Evolutionary conservation across 1,140 invertebrate genomes (phyloP), one percentile per base, ranked within the genome.

Genomic region (Drosophila yakuba): DNA sequence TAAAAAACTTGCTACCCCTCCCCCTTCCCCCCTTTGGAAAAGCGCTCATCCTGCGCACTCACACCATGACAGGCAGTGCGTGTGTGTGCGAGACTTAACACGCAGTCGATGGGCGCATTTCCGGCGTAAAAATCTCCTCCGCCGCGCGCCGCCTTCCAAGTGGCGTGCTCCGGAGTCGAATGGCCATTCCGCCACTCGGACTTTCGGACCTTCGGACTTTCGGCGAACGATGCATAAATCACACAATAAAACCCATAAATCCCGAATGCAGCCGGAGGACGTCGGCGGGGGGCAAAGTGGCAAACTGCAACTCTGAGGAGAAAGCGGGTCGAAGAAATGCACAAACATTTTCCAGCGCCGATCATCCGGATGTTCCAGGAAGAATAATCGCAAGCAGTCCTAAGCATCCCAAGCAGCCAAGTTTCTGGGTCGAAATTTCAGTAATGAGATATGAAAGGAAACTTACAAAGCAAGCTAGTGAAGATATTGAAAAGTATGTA

Each of bases 241-340:
- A 88, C 79, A 89, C 77, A 89, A 88, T 84, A 88, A 88, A 88
- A 89, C 84, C 84, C 84, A 88, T 88, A 88, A 88, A 88, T 88
- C 89, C 79, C 59, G 83, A 69, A 74, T 84, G 84, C 83, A 89
- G 72, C 52, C 17, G 17, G 17, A 63, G 69, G 61, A 71, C 83
- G 76, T 73, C 41, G 61, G 38, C 35, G n/a, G 47, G 45, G 39
- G 20, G 50, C 28, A 2, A 20, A 17, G 41, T 61, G 55, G 12
- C 41, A 56, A 52, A 35, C 25, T 69, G 66, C 20, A 39, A 14
- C 35, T 56, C 4, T 1, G 15, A 12, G 38, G 20, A 36, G 28
- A 25, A 32, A 8, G 45, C 56, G 11, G 47, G 10, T 8, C n/a
- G n/a, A 38, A 38, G 47, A 32, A 39, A 38, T 12, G 35, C 5